Percentiles rank a stretch among this genome's conserved stretches.
These are phyloP conservation scores for Delichon dasypus DNA, from an alignment of 2,797 vertebrate species.

Conservation along the genomic window DNA sequence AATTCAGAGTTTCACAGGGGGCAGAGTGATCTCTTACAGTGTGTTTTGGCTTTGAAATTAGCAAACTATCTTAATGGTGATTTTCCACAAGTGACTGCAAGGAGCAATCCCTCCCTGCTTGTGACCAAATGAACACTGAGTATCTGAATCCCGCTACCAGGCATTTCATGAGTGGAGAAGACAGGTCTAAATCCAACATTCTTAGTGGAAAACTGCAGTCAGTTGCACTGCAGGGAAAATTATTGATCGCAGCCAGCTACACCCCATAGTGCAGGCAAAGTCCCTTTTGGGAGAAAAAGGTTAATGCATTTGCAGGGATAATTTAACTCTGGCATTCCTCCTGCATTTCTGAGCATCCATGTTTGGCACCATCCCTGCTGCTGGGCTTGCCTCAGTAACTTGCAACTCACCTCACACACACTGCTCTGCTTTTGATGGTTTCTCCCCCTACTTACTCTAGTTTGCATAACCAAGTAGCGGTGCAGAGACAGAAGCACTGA, in stretches of 20 bases:
- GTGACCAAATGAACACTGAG: background rate
- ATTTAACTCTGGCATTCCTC: background rate
- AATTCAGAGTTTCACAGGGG: background rate
- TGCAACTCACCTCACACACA: background rate
- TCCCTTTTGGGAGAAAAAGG: background rate
- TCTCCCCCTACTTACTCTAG: background rate
- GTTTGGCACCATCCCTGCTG: background rate
- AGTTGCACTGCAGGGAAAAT: background rate
- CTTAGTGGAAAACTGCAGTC: background rate
- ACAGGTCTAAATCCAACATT: background rate
- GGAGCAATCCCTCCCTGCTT: slow-evolving; percentile 27
- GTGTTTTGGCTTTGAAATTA: slow-evolving; percentile 29
- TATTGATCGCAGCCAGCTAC: background rate
- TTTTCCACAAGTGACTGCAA: slow-evolving; percentile 39
- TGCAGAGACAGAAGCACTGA: background rate
- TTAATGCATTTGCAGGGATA: background rate
- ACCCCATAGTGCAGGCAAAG: background rate
- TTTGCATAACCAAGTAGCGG: background rate
- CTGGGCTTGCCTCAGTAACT: background rate
- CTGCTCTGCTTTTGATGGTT: background rate
- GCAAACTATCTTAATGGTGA: background rate
- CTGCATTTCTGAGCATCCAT: background rate
- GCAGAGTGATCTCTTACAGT: background rate
- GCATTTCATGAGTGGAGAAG: background rate
- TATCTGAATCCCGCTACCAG: background rate